Base-by-base conservation (phyloP, 2,888 invertebrate species). In the Dryocosmus kuriphilus region DNA sequence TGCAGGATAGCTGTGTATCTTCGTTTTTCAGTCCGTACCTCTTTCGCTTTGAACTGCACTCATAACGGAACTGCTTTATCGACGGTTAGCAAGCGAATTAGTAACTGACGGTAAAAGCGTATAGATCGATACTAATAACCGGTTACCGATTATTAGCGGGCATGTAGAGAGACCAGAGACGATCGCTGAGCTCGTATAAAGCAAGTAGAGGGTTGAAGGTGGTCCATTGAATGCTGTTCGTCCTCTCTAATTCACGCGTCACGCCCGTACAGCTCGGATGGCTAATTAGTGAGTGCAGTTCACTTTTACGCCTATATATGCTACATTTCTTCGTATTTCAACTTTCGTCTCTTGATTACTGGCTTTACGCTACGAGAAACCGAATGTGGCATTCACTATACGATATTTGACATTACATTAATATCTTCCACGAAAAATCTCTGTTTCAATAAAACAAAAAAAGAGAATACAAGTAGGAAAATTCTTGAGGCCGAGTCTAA, bases 221-320 rank as follows among this genome's bases (percentile, higher is more conserved):
- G 55, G 55, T 22, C 22, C 9, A 55, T 55, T 55, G 22, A 55
- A 22, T 55, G 55, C 2, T 55, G n/a, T 22, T 22, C 55, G 55
- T 55, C 55, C 55, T 55, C 55, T 55, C 55, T 55, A 55, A 55
- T 55, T 55, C 55, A 55, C n/a, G 55, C 55, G n/a, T 55, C 55
- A 55, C 55, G 55, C 55, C 22, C 55, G 55, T n/a, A 2, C 22
- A 55, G 55, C 55, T 55, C 55, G 55, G 55, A 22, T 55, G 55
- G 55, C 55, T 55, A 55, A 55, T 55, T 55, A 55, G 55, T 55
- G 22, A 55, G 55, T 55, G 55, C 9, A 22, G 55, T 55, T 55
- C 55, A 55, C 55, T 55, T 55, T 55, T 22, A 55, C 22, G 11
- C 22, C 9, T 22, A 55, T 55, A 7, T 7, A 55, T 22, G 55